Conservation (phyloP, 2,888 invertebrate genomes). For the Meliscaeva auricollis region DNA sequence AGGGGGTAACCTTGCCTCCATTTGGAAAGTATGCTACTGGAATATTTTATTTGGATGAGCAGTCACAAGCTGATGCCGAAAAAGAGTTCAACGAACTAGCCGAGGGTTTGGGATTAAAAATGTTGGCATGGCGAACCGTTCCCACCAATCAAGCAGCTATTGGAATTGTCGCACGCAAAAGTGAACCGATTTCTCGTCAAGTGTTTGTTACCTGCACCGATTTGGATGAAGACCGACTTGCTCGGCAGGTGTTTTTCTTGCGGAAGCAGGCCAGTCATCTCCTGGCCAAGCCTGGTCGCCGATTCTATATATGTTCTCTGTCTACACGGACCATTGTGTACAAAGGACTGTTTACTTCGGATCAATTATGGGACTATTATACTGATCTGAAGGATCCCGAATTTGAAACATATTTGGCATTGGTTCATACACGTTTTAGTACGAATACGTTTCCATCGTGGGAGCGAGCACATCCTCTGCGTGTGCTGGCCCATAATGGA, state of each 20-base stretch:
- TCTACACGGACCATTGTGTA: conserved; percentile 96
- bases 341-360: conserved; percentile 98
- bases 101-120: conserved; percentile 90
- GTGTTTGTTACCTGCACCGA: conserved; percentile 90
- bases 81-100: conserved; percentile 92
- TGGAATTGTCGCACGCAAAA: conserved; percentile 95
- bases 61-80: conserved; percentile 92
- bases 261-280: conserved; percentile 96
- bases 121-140: conserved; percentile 97
- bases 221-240: conserved; percentile 82
- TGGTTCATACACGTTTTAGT: conserved; percentile 99
- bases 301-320: conserved; percentile 98
- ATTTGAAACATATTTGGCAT: conserved; percentile 96
- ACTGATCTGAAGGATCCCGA: conserved; percentile 89
- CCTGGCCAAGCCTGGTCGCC: conserved; percentile 92
- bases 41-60: conserved; percentile 95
- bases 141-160: conserved; percentile 94
- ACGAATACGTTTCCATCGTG: conserved; percentile 99
- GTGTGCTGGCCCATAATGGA: conserved; percentile 97
- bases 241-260: conserved; percentile 93
- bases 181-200: conserved; percentile 98
- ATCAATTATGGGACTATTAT: conserved; percentile 93
- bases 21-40: conserved; percentile 98
- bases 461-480: conserved; percentile 99
- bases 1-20: conserved; percentile 93